phyloP scores from a whole-genome alignment of 2,888 invertebrate species.

The Drosophila monieri region DNA sequence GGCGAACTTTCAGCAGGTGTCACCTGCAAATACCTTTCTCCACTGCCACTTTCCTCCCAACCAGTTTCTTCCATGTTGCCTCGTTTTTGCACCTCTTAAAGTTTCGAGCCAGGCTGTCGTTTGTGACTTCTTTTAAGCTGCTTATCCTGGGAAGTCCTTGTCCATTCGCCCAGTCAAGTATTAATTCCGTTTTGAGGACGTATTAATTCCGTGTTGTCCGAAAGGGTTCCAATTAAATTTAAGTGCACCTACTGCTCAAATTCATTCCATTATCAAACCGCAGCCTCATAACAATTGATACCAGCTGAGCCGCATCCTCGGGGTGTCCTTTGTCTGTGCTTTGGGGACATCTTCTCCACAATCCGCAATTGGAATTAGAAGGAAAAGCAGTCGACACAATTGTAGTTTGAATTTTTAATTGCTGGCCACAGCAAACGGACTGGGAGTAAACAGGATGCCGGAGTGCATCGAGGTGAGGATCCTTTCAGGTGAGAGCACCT shows the following conservation, averaged over 20 bases:
- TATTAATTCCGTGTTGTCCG: constrained; percentile 1
- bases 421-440: constrained; percentile 34
- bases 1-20: constrained; percentile 40
- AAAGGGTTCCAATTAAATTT: constrained; percentile 1
- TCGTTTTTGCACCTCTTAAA: constrained; percentile 1
- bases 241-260: not conserved
- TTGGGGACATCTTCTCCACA: constrained; percentile 19
- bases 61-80: not conserved
- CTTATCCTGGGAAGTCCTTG: not conserved
- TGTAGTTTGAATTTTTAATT: constrained; percentile 44
- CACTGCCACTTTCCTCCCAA: not conserved
- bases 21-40: constrained; percentile 17
- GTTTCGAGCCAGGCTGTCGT: not conserved
- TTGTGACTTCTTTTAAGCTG: not conserved
- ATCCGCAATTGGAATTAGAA: constrained; percentile 34
- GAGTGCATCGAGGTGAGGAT: constrained; percentile 10
- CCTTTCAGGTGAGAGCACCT: constrained; percentile 25
- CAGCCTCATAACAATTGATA: constrained; percentile 37
- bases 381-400: constrained; percentile 8
- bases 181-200: not conserved
- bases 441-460: constrained; percentile 9
- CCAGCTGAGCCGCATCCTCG: constrained; percentile 20
- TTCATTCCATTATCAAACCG: constrained; percentile 14
- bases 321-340: constrained; percentile 27
- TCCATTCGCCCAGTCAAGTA: not conserved